phyloP scores from a whole-genome alignment of 2,113 vertebrate genomes.

The Stercorarius parasiticus region DNA sequence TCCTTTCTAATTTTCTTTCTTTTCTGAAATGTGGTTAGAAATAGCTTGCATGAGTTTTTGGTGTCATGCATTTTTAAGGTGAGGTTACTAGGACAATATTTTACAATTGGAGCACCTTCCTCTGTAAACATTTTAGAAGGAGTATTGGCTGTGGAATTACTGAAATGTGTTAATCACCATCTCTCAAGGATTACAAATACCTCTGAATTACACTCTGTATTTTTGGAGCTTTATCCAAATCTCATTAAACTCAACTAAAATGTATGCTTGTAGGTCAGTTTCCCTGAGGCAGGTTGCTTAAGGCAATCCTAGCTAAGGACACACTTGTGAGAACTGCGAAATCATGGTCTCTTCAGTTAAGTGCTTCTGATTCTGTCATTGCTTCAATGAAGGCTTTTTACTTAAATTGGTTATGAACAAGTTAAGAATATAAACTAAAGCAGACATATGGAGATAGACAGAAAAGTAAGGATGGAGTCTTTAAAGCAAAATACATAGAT shows the following conservation, averaged over 20 bases:
- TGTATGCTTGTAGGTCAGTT: slow-evolving; percentile 19
- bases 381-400: not conserved
- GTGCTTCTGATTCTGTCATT: not conserved
- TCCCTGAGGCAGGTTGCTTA: slow-evolving; percentile 8
- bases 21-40: not conserved
- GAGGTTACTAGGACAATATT: not conserved
- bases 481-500: not conserved
- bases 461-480: not conserved
- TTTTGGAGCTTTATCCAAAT: not conserved
- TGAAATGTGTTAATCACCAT: not conserved
- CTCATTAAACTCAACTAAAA: slow-evolving; percentile 19
- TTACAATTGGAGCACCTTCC: not conserved
- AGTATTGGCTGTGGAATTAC: not conserved
- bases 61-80: not conserved
- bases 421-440: not conserved
- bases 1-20: not conserved
- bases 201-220: not conserved
- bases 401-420: not conserved
- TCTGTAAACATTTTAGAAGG: not conserved
- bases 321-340: slow-evolving; percentile 1
- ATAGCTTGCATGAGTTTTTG: not conserved
- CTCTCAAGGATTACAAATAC: not conserved
- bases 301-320: not conserved
- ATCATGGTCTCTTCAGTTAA: not conserved
- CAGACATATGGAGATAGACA: not conserved